Base-by-base conservation (phyloP, 1,140 invertebrate genomes). In the Hesperophylax magnus region DNA sequence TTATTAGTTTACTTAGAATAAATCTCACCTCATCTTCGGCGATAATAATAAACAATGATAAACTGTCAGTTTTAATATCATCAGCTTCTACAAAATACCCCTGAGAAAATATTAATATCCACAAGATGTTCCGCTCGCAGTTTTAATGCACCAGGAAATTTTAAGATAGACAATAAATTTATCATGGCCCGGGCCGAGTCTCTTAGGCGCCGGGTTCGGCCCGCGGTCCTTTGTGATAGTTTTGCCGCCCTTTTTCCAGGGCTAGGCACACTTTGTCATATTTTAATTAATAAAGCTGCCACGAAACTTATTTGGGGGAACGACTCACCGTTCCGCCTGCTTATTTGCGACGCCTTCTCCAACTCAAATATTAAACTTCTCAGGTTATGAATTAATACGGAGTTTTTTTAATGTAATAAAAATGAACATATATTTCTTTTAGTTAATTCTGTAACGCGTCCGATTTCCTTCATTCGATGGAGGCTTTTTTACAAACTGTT, bases 131-230 rank as follows among this genome's bases (percentile, higher is more conserved):
- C 79, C 79, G 79, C 71, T 27, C 18, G 39, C 9, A 76, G 34
- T 54, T 56, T 61, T n/a, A 80, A 80, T 80, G 65, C 54, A 69
- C 71, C 78, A 58, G 60, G 72, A 80, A 80, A 80, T 76, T 80
- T 80, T 65, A 27, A 58, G 61, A 80, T 80, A 76, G 78, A 80
- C 78, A 75, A 75, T 75, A 80, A 75, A 80, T 75, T 75, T 76
- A 67, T 80, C 27, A 61, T 24, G 24, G 20, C 9, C 14, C 22
- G 31, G 7, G 1, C 75, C 56, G 18, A 24, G 78, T 20, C 24
- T 22, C 60, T 27, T n/a, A 22, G 52, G 56, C 56, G 11, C 56
- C n/a, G 61, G 39, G 60, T 18, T 20, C 60, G 22, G 60, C 17
- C 56, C 27, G 5, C 76, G 76, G 60, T 11, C 60, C 58, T 65